Percentiles rank a stretch among this genome's conserved stretches.
Evolutionary conservation across 2,888 invertebrate species (phyloP).

Genomic region (Philereme vetulata): DNA sequence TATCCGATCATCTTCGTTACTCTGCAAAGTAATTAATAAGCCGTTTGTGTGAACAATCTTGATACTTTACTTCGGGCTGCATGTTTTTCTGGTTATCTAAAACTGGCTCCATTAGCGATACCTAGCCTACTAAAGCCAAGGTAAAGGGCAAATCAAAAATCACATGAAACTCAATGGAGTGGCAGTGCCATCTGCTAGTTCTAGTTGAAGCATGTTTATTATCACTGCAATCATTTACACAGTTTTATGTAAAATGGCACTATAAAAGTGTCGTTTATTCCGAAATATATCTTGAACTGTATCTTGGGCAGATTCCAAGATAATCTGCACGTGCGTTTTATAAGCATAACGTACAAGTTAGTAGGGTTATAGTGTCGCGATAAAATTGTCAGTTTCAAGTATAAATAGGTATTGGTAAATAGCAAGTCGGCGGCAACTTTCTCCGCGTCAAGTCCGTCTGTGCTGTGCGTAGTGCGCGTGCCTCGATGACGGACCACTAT

Average conservation of each 20-base stretch:
- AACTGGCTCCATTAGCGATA: conserved; percentile 32
- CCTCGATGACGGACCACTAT: conserved; percentile 60
- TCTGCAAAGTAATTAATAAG: conserved; percentile 49
- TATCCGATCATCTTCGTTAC: conserved; percentile 13
- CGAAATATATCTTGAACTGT: conserved; percentile 30
- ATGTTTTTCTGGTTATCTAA: conserved; percentile 55
- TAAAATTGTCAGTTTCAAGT: conserved; percentile 9
- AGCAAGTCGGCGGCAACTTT: conserved; percentile 73
- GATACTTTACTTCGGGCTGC: conserved; percentile 53
- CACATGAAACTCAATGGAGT: conserved; percentile 11
- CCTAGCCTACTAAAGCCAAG: conserved; percentile 11
- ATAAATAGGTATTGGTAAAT: conserved; percentile 29
- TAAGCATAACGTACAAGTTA: conserved; percentile 29
- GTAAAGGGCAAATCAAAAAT: conserved; percentile 20
- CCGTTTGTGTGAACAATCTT: conserved; percentile 61
- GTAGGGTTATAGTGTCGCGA: conserved; percentile 8
- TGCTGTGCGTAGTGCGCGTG: conserved; percentile 49
- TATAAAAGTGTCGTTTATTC: conserved; percentile 46
- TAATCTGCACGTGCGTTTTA: conserved; percentile 40
- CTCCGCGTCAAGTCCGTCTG: conserved; percentile 49
- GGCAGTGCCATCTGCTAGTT: conserved; percentile 23
- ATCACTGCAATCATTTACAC: conserved; percentile 43
- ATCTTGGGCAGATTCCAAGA: conserved; percentile 50
- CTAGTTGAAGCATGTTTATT: conserved; percentile 40
- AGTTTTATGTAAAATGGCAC: conserved; percentile 44